A percentile compares a stretch with the other conserved stretches of the same genome.
phyloP scores from a whole-genome alignment of 2,888 invertebrate genomes.

The Pollenia amentaria region DNA sequence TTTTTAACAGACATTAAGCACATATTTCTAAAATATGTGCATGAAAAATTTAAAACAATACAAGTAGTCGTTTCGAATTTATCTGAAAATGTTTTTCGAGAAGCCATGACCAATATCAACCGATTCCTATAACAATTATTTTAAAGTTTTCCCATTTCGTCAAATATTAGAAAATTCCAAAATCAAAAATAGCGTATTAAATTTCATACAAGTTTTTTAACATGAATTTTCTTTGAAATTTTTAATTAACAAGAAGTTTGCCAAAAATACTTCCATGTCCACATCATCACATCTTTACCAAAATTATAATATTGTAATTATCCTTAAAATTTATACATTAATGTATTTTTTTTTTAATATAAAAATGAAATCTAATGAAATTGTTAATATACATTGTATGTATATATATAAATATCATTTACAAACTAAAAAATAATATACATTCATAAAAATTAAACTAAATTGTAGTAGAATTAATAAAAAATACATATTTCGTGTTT shows the following conservation, averaged over 20 bases:
- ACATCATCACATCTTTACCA: conserved; percentile 49
- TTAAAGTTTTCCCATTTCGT: too few relatives aligned
- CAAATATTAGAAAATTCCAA: not conserved
- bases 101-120: too few relatives aligned
- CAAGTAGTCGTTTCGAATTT: too few relatives aligned
- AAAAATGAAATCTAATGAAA: conserved; percentile 43
- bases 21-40: too few relatives aligned
- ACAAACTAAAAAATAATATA: conserved; percentile 69
- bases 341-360: not conserved
- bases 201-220: not conserved
- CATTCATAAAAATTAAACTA: conserved; percentile 71
- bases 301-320: conserved; percentile 27
- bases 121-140: too few relatives aligned
- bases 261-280: conserved; percentile 27
- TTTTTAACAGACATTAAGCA: too few relatives aligned
- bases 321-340: conserved; percentile 56
- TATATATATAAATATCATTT: conserved; percentile 58
- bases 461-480: conserved; percentile 38
- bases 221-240: conserved; percentile 25
- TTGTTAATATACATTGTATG: conserved; percentile 33
- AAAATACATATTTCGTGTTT: conserved; percentile 27
- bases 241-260: conserved; percentile 52
- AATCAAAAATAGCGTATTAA: not conserved
- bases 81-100: too few relatives aligned
- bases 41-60: too few relatives aligned